Percentiles rank a stretch among this genome's conserved stretches.
These are phyloP conservation scores for Labia minor DNA, from an alignment of 2,888 invertebrate species.

Conservation along the genomic window DNA sequence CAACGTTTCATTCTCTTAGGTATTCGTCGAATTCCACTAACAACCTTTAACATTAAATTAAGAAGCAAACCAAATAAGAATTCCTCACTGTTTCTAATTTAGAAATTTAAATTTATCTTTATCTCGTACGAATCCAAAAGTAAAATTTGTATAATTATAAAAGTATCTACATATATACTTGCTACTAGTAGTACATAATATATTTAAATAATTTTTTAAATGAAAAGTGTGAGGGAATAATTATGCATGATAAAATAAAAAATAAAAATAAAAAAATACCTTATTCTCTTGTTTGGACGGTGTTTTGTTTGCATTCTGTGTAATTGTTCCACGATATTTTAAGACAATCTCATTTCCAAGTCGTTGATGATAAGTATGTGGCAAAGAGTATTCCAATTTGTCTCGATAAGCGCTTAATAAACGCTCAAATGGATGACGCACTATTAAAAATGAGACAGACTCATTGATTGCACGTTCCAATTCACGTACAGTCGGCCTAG, in stretches of 20 bases:
- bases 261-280: too few relatives aligned
- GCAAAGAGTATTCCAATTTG: constrained; percentile 71
- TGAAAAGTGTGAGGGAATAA: too few relatives aligned
- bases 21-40: not conserved
- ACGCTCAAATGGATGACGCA: constrained; percentile 69
- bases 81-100: too few relatives aligned
- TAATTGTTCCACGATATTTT: constrained; percentile 44
- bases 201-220: too few relatives aligned
- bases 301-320: constrained; percentile 15
- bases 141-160: too few relatives aligned
- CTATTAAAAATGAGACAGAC: constrained; percentile 70
- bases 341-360: constrained; percentile 65
- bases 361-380: constrained; percentile 70
- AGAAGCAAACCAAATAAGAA: too few relatives aligned
- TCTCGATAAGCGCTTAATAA: constrained; percentile 73
- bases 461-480: constrained; percentile 61
- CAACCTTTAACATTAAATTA: too few relatives aligned
- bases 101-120: too few relatives aligned
- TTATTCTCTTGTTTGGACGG: not conserved
- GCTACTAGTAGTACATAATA: too few relatives aligned
- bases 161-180: too few relatives aligned
- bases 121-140: too few relatives aligned
- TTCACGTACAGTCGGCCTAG: constrained; percentile 59
- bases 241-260: too few relatives aligned
- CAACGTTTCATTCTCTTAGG: constrained; percentile 35